Evolutionary conservation across 1,140 invertebrate species (phyloP).

Genomic region (Hyphantria cunea): DNA sequence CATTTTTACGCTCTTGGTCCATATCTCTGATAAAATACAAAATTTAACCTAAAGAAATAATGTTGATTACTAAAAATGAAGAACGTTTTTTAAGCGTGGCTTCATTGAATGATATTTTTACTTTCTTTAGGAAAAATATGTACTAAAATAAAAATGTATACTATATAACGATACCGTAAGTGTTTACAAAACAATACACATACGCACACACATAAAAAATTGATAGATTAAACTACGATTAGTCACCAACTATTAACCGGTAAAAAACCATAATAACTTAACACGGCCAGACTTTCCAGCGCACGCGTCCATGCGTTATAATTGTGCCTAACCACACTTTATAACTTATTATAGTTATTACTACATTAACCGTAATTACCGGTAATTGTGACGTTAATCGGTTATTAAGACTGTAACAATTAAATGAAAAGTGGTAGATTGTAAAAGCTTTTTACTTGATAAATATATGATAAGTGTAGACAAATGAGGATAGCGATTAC

Average conservation of each 20-base stretch:
- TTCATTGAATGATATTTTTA: too few species aligned
- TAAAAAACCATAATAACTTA: slow-evolving; percentile 1
- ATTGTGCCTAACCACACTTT: slow-evolving; percentile 25
- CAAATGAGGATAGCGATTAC: slow-evolving; percentile 19
- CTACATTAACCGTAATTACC: slow-evolving; percentile 27
- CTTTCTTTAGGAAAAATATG: too few species aligned
- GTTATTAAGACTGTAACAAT: slow-evolving; percentile 7
- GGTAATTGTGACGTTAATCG: slow-evolving; percentile 20
- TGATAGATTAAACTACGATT: too few species aligned
- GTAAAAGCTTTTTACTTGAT: slow-evolving; percentile 10
- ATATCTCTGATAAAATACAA: too few species aligned
- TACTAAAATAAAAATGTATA: too few species aligned
- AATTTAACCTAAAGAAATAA: too few species aligned
- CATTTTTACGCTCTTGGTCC: too few species aligned
- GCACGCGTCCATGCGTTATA: slow-evolving; percentile 25
- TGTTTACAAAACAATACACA: too few species aligned
- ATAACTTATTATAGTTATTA: slow-evolving; percentile 37
- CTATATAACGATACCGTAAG: too few species aligned
- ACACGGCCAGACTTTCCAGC: slow-evolving; percentile 9
- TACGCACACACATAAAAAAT: too few species aligned
- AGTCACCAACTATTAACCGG: not conserved
- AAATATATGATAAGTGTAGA: slow-evolving; percentile 26
- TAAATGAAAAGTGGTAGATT: slow-evolving; percentile 12
- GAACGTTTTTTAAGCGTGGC: too few species aligned
- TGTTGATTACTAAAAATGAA: too few species aligned